Percentiles rank a stretch among this genome's conserved stretches.
These are phyloP conservation scores for Heteromyza rotundicornis DNA, from an alignment of 2,888 invertebrate species.

Conservation along the genomic window DNA sequence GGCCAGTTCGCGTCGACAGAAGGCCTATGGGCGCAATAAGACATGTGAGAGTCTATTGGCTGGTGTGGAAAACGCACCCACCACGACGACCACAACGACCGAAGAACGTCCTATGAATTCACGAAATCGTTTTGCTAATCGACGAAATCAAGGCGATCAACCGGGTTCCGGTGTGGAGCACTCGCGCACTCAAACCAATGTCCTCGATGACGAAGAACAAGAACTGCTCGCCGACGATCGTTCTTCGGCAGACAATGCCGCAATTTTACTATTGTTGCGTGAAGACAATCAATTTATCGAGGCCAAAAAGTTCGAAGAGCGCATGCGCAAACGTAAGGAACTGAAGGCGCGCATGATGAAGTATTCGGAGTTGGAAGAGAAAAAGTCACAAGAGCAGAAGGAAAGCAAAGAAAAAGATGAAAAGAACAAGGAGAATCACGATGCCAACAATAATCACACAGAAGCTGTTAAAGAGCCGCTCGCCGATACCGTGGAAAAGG, in stretches of 20 bases:
- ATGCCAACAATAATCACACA: slow-evolving; percentile 21
- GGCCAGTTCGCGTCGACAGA: slow-evolving; percentile 33
- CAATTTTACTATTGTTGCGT: slow-evolving; percentile 62
- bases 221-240: slow-evolving; percentile 63
- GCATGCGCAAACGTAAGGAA: slow-evolving; percentile 81
- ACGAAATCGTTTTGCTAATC: slow-evolving; percentile 51
- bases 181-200: slow-evolving; percentile 46
- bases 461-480: slow-evolving; percentile 27
- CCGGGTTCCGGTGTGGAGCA: slow-evolving; percentile 34
- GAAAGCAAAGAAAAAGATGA: slow-evolving; percentile 27
- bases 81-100: slow-evolving; percentile 27
- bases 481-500: slow-evolving; percentile 24
- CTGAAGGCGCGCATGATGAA: slow-evolving; percentile 84
- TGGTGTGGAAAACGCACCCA: slow-evolving; percentile 18
- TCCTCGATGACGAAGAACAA: slow-evolving; percentile 54
- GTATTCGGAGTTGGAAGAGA: slow-evolving; percentile 78
- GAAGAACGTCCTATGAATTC: slow-evolving; percentile 35
- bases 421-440: slow-evolving; percentile 28
- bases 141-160: slow-evolving; percentile 36
- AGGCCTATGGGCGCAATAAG: slow-evolving; percentile 50
- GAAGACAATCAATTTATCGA: slow-evolving; percentile 62
- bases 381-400: slow-evolving; percentile 35
- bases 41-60: slow-evolving; percentile 38
- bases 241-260: slow-evolving; percentile 66
- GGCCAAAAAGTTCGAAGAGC: slow-evolving; percentile 68